Evolutionary conservation across 2,113 vertebrate genomes (phyloP).

Genomic region (Gorilla gorilla): DNA sequence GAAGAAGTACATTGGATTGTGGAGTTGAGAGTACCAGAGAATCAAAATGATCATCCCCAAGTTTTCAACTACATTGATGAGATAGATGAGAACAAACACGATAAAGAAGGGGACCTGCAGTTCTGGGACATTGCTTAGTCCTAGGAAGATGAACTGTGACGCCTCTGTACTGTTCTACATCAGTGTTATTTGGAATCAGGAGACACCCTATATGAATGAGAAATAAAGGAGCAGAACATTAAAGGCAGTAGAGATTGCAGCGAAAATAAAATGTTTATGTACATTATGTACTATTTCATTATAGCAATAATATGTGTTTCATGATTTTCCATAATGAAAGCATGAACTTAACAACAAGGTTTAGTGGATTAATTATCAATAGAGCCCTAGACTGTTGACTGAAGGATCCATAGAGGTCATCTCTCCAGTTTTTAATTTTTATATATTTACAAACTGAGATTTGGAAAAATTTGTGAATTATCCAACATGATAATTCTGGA

Average conservation of each 20-base stretch:
- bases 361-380: background rate
- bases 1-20: slow-evolving; percentile 51
- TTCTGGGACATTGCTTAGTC: background rate
- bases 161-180: slow-evolving; percentile 34
- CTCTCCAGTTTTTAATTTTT: background rate
- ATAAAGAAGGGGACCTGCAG: background rate
- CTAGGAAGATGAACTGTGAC: background rate
- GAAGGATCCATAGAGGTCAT: background rate
- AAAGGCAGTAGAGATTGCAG: background rate
- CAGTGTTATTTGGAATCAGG: background rate
- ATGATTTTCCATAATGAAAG: background rate
- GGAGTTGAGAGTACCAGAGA: background rate
- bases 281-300: background rate
- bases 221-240: background rate
- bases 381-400: background rate
- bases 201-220: background rate
- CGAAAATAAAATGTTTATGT: background rate
- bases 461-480: background rate
- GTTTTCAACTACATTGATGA: slow-evolving; percentile 6
- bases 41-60: background rate
- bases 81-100: background rate
- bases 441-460: background rate
- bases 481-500: background rate
- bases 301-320: background rate
- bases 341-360: background rate